A percentile compares a stretch with the other conserved stretches of the same genome.
phyloP scores from a whole-genome alignment of 1,140 invertebrate genomes.

The Lutraria rhynchaena region DNA sequence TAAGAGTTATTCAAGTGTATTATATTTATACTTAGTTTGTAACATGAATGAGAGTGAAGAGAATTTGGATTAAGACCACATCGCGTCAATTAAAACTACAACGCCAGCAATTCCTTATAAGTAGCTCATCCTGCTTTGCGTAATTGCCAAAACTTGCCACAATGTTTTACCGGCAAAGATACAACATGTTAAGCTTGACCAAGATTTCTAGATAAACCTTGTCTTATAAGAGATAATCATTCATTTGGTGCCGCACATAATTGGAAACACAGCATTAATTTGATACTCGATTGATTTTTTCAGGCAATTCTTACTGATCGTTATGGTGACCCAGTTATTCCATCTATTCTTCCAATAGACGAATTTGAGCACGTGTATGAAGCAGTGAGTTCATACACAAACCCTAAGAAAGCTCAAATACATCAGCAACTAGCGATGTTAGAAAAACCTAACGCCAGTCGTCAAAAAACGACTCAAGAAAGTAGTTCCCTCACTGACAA shows the following conservation, averaged over 20 bases:
- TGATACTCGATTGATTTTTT: constrained; percentile 44
- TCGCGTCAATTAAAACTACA: not conserved
- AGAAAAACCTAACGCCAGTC: constrained; percentile 29
- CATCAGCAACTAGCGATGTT: constrained; percentile 66
- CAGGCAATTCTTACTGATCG: constrained; percentile 97
- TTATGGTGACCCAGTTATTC: constrained; percentile 98
- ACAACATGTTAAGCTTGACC: no score
- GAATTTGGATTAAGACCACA: not conserved
- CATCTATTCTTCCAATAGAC: constrained; percentile 89
- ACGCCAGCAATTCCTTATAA: not conserved
- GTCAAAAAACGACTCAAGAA: not conserved
- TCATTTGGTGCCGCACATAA: no score
- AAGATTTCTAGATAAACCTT: no score
- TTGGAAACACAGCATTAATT: no score
- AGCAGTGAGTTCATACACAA: constrained; percentile 3
- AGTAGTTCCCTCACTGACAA: not conserved
- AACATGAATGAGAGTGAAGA: no score
- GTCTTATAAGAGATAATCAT: no score
- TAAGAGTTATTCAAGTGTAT: constrained; percentile 2
- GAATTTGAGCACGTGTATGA: constrained; percentile 90
- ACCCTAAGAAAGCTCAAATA: constrained; percentile 53
- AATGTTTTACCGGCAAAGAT: no score
- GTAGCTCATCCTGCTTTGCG: no score
- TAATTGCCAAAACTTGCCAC: no score
- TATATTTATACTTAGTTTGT: no score